Percentiles rank a stretch among this genome's conserved stretches.
Evolutionary conservation across 2,797 vertebrate genomes (phyloP).

Genomic region (Caiman crocodilus): DNA sequence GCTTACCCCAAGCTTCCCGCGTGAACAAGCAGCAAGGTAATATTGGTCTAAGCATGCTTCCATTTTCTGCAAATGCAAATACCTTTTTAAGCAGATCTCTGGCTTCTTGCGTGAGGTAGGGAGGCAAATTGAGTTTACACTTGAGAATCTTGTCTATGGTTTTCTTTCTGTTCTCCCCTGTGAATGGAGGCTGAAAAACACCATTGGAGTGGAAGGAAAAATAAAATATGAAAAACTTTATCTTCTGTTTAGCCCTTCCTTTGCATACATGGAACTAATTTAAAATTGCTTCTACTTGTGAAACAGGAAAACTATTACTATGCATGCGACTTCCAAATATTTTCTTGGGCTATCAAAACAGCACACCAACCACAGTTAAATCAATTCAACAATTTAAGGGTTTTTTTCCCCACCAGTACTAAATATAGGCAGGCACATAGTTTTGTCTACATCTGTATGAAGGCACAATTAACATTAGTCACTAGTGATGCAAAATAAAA

Average conservation of each 20-base stretch:
- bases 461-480: not conserved
- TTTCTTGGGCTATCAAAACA: conserved; percentile 5
- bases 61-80: rapidly evolving
- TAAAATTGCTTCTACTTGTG: not conserved
- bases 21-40: not conserved
- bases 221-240: not conserved
- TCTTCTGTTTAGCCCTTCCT: conserved; percentile 34
- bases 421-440: not conserved
- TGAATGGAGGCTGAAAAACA: conserved; percentile 91
- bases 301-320: conserved; percentile 16
- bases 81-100: conserved; percentile 98
- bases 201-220: conserved; percentile 32
- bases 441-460: conserved; percentile 26
- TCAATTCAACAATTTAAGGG: not conserved
- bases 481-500: conserved; percentile 32
- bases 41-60: not conserved
- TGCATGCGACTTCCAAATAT: not conserved
- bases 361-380: not conserved
- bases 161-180: conserved; percentile 96
- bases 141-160: conserved; percentile 98
- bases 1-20: not conserved
- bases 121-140: conserved; percentile 98
- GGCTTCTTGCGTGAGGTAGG: conserved; percentile 99
- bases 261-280: conserved; percentile 4
- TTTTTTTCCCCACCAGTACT: not conserved